phyloP scores from a whole-genome alignment of 2,113 vertebrate genomes.

The Puma concolor region DNA sequence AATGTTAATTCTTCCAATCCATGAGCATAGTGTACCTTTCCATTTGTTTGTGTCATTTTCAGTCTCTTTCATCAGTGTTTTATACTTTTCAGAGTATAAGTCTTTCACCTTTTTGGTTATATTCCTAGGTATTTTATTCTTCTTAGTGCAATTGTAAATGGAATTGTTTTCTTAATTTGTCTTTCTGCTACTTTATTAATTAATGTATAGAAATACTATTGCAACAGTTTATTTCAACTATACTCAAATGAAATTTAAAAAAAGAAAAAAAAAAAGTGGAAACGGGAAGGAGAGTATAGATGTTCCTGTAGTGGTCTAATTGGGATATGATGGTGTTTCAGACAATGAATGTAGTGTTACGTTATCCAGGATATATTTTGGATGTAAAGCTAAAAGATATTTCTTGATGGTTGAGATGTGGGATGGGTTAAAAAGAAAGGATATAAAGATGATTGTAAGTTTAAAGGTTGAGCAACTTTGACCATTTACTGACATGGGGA shows the following conservation, averaged over 20 bases:
- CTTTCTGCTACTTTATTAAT: neutral
- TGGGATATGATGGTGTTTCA: neutral
- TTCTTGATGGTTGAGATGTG: neutral
- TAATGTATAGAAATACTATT: neutral
- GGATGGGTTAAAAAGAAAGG: neutral
- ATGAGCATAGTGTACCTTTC: neutral
- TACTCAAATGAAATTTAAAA: neutral
- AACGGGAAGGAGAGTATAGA: neutral
- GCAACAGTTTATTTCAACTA: neutral
- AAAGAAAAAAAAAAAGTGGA: neutral
- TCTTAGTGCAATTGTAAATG: neutral
- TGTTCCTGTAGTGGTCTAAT: fast-evolving
- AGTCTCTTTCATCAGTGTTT: neutral
- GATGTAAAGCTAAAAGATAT: neutral
- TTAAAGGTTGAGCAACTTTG: neutral
- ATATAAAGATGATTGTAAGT: neutral
- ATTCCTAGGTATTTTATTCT: neutral
- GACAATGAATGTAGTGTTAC: neutral
- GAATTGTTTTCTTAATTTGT: neutral
- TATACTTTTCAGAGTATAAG: neutral
- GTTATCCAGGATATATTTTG: neutral
- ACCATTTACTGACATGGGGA: neutral
- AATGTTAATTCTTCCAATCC: neutral
- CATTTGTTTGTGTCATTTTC: neutral
- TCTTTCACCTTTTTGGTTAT: neutral